These are phyloP conservation scores for Chrysaora quinquecirrha DNA, from an alignment of 30 jellyfish, hydroid and myxozoan genomes.

Conservation along the genomic window DNA sequence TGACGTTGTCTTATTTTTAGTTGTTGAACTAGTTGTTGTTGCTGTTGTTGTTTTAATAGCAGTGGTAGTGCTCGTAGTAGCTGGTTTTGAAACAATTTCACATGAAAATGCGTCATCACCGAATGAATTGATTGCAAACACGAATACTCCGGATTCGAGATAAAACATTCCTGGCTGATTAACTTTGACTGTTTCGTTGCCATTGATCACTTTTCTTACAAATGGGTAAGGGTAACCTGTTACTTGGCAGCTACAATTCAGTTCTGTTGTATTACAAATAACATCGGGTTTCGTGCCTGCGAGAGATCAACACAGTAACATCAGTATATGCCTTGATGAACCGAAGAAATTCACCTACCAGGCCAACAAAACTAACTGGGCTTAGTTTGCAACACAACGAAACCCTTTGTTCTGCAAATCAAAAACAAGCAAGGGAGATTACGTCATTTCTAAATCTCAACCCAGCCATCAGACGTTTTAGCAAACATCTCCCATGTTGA, in stretches of 20 bases:
- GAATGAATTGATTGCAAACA: slow-evolving; percentile 71
- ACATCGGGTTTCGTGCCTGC: slow-evolving; percentile 65
- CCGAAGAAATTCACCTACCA: too few relatives aligned
- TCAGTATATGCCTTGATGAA: too few relatives aligned
- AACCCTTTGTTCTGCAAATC: too few relatives aligned
- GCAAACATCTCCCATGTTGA: too few relatives aligned
- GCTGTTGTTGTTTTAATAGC: slow-evolving; percentile 32
- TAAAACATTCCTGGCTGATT: slow-evolving; percentile 9
- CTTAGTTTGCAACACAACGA: too few relatives aligned
- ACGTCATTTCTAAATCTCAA: too few relatives aligned
- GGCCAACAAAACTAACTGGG: too few relatives aligned
- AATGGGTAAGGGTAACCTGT: slow-evolving; percentile 61
- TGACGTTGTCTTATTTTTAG: slow-evolving; percentile 6
- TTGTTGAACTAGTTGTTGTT: slow-evolving; percentile 22
- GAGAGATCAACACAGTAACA: slow-evolving; percentile 57
- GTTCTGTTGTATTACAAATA: slow-evolving; percentile 24
- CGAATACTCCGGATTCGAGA: slow-evolving; percentile 53
- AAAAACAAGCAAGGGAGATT: too few relatives aligned
- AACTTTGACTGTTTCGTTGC: slow-evolving; percentile 20
- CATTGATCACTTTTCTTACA: slow-evolving; percentile 38
- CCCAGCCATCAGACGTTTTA: too few relatives aligned
- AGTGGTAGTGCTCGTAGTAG: slow-evolving; percentile 59
- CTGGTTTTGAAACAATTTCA: slow-evolving; percentile 31
- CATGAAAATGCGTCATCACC: slow-evolving; percentile 79
- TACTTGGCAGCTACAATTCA: slow-evolving; percentile 61